Evolutionary conservation across 2,113 vertebrate species (phyloP).

Genomic region (Ptychochromis oligacanthus): DNA sequence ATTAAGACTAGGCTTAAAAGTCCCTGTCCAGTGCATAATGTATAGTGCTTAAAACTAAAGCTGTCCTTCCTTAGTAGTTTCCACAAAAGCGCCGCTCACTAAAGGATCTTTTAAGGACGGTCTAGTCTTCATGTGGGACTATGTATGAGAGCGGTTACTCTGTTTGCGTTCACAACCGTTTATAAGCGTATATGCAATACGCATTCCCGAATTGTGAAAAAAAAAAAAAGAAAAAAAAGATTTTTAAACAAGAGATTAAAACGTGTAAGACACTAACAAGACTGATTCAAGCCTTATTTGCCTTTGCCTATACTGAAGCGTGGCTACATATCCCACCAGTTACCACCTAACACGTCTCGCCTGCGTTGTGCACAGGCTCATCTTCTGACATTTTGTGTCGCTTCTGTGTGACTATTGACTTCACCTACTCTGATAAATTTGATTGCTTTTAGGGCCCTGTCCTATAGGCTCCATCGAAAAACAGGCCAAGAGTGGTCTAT

Average conservation of each 20-base stretch:
- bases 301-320: constrained; percentile 30
- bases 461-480: constrained; percentile 71
- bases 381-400: constrained; percentile 59
- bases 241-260: constrained; percentile 23
- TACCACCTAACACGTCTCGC: constrained; percentile 32
- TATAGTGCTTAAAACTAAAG: constrained; percentile 53
- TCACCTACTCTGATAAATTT: constrained; percentile 72
- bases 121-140: constrained; percentile 53
- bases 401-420: constrained; percentile 69
- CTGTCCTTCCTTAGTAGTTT: constrained; percentile 44
- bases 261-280: constrained; percentile 36
- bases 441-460: constrained; percentile 76
- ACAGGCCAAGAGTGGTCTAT: constrained; percentile 76
- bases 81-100: constrained; percentile 44
- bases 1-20: constrained; percentile 72
- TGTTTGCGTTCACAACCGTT: constrained; percentile 51
- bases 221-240: not conserved
- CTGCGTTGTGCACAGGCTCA: constrained; percentile 34
- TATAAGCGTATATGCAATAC: constrained; percentile 37
- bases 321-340: constrained; percentile 40
- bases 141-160: constrained; percentile 49
- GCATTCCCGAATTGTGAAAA: constrained; percentile 34
- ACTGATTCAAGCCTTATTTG: constrained; percentile 1
- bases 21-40: constrained; percentile 58
- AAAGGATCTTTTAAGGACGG: constrained; percentile 31